Evolutionary conservation across 2,888 invertebrate species (phyloP).

Genomic region (Callyntrura guangdongensis): DNA sequence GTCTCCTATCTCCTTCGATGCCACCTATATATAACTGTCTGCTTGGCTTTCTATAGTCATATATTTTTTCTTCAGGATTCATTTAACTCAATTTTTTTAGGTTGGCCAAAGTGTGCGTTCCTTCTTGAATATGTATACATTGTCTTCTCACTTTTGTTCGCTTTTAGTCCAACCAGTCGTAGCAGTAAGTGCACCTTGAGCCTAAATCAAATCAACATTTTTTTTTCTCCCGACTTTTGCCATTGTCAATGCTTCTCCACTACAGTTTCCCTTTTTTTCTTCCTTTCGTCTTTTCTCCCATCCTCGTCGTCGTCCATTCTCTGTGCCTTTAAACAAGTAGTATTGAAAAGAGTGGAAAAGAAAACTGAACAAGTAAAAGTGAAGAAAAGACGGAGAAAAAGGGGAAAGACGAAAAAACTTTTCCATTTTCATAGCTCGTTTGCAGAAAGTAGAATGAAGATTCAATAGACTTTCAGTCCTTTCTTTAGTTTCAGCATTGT

Average conservation of each 20-base stretch:
- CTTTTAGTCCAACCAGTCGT: neutral
- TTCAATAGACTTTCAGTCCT: slow-evolving; percentile 72
- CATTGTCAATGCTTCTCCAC: slow-evolving; percentile 31
- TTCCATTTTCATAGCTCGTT: slow-evolving; percentile 79
- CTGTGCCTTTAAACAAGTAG: slow-evolving; percentile 26
- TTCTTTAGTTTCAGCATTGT: slow-evolving; percentile 64
- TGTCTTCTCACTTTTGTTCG: slow-evolving; percentile 10
- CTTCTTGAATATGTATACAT: neutral
- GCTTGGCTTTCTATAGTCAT: neutral
- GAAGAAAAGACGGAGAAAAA: slow-evolving; percentile 45
- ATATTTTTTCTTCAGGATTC: neutral
- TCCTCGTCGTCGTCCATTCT: neutral
- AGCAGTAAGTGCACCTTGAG: slow-evolving; percentile 71
- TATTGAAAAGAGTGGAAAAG: slow-evolving; percentile 53
- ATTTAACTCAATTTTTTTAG: neutral
- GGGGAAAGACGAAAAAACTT: slow-evolving; percentile 65
- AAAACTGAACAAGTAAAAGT: slow-evolving; percentile 44
- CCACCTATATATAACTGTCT: neutral
- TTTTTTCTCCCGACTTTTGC: slow-evolving; percentile 63
- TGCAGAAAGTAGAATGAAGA: slow-evolving; percentile 78
- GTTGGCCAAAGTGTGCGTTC: neutral
- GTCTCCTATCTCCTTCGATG: slow-evolving; percentile 24
- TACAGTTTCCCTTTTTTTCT: slow-evolving; percentile 48
- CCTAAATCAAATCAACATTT: slow-evolving; percentile 77
- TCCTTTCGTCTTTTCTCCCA: slow-evolving; percentile 12